phyloP scores from a whole-genome alignment of 2,113 vertebrate species.

The Nicator chloris region DNA sequence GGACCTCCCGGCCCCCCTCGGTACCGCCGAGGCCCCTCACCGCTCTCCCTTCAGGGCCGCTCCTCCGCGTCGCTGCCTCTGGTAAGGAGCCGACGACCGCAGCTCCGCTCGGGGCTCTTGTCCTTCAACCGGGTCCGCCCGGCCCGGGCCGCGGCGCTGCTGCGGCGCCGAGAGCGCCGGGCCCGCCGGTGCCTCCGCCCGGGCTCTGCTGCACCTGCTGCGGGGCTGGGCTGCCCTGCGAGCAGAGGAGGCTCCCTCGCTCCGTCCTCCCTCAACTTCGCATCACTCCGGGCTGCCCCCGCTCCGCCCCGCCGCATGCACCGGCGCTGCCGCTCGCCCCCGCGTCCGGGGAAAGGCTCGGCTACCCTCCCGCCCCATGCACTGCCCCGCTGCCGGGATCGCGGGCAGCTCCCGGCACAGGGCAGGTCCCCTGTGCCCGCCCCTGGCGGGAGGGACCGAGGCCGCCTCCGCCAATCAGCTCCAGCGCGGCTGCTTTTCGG shows the following conservation, averaged over 20 bases:
- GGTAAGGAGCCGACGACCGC: neutral
- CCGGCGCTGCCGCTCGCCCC: neutral
- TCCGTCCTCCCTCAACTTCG: constrained; percentile 44
- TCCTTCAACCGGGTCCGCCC: neutral
- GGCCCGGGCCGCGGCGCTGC: neutral
- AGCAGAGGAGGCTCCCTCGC: neutral
- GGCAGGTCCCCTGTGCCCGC: constrained; percentile 18
- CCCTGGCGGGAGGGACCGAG: constrained; percentile 11
- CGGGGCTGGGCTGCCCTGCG: neutral
- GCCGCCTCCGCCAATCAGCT: neutral
- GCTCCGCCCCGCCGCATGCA: neutral
- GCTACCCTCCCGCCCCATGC: neutral
- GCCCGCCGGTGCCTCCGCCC: neutral
- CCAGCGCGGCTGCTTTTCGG: neutral
- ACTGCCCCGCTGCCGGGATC: neutral
- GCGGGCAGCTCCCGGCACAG: neutral
- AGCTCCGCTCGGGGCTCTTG: neutral
- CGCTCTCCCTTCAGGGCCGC: constrained; percentile 20
- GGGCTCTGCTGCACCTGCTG: constrained; percentile 29
- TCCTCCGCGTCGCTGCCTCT: neutral
- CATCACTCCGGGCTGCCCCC: constrained; percentile 19
- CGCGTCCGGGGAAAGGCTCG: neutral
- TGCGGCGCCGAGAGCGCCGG: neutral
- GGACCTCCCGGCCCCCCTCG: neutral
- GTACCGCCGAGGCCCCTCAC: neutral